A percentile compares a stretch with the other conserved stretches of the same genome.
Evolutionary conservation across 2,797 vertebrate species (phyloP).

Genomic region (Takifugu rubripes): DNA sequence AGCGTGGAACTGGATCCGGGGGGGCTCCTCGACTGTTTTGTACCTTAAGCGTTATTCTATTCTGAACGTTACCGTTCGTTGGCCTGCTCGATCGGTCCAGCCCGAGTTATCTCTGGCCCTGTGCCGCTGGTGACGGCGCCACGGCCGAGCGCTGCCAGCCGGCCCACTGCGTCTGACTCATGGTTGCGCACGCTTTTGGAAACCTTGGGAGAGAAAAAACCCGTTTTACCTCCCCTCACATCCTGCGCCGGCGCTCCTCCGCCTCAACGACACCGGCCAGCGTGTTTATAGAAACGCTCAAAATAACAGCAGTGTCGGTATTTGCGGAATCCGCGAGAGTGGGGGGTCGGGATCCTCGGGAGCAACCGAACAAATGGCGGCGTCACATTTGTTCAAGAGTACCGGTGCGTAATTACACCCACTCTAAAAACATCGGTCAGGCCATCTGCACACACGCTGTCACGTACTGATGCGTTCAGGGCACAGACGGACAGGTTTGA

Average conservation of each 20-base stretch:
- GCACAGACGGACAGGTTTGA: background rate
- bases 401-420: constrained; percentile 21
- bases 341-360: constrained; percentile 8
- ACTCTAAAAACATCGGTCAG: constrained; percentile 1
- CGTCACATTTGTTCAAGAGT: constrained; percentile 34
- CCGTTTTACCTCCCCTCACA: constrained; percentile 27
- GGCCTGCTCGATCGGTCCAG: constrained; percentile 1
- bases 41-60: too few relatives aligned
- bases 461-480: constrained; percentile 20
- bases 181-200: constrained; percentile 14
- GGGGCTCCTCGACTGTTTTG: too few relatives aligned
- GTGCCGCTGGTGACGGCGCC: constrained; percentile 45
- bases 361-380: constrained; percentile 12
- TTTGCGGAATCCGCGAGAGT: constrained; percentile 34
- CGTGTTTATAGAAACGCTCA: background rate
- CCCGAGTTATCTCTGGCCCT: constrained; percentile 39
- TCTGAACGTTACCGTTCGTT: too few relatives aligned
- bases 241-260: constrained; percentile 38
- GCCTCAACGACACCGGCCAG: constrained; percentile 1
- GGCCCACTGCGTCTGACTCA: constrained; percentile 40
- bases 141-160: constrained; percentile 4
- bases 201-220: constrained; percentile 29
- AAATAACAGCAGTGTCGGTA: constrained; percentile 17
- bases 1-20: constrained; percentile 51
- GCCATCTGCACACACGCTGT: constrained; percentile 37